Evolutionary conservation across 2,888 invertebrate species (phyloP).

Genomic region (Troides oblongomaculatus): DNA sequence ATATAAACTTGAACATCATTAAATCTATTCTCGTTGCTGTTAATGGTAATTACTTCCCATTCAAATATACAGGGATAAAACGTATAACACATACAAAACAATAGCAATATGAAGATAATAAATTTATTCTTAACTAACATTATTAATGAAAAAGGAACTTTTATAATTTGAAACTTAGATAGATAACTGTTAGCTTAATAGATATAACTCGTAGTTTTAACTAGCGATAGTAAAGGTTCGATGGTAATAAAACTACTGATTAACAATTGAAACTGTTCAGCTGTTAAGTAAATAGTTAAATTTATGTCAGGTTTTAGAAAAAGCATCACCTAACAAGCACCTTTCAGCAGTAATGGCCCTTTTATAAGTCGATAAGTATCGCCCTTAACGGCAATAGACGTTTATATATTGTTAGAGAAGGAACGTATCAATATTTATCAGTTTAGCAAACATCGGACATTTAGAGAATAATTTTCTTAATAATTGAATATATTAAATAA

Average conservation of each 20-base stretch:
- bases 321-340: background rate
- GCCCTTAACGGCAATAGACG: background rate
- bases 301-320: background rate
- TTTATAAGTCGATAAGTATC: slow-evolving; percentile 4
- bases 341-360: background rate
- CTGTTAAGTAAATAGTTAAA: slow-evolving; percentile 5
- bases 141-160: too few species aligned
- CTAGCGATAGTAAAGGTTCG: background rate
- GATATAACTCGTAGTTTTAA: background rate
- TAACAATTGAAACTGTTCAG: slow-evolving; percentile 2
- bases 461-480: background rate
- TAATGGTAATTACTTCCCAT: too few species aligned
- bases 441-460: background rate
- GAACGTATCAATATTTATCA: background rate
- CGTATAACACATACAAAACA: too few species aligned
- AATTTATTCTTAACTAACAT: too few species aligned
- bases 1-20: too few species aligned
- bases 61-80: too few species aligned
- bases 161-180: too few species aligned
- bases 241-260: background rate
- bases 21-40: too few species aligned
- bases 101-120: too few species aligned
- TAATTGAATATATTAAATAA: background rate
- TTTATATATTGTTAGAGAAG: background rate
- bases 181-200: too few species aligned